Percentiles rank a stretch among this genome's conserved stretches.
Conservation (phyloP, 2,113 vertebrate species). For the Ginglymostoma cirratum region DNA sequence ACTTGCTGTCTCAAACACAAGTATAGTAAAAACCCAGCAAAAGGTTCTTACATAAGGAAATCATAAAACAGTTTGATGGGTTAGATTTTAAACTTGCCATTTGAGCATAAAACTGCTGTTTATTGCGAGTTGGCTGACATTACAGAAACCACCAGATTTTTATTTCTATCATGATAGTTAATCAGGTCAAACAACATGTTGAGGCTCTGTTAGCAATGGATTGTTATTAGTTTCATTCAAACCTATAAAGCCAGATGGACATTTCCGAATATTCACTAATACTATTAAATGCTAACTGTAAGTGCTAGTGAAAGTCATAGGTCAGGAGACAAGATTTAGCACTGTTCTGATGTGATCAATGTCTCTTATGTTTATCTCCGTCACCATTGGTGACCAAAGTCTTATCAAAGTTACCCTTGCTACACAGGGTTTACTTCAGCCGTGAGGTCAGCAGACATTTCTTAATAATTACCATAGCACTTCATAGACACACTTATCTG, state of each 20-base stretch:
- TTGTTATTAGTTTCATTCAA: neutral
- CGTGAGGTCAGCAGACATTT: slow-evolving; percentile 27
- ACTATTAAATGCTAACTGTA: neutral
- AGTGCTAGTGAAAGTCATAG: slow-evolving; percentile 35
- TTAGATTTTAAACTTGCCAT: neutral
- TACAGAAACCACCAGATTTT: neutral
- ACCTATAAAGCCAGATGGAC: neutral
- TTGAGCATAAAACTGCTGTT: neutral
- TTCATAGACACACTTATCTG: slow-evolving; percentile 35
- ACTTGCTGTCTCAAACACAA: neutral
- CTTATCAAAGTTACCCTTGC: slow-evolving; percentile 30
- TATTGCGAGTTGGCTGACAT: neutral
- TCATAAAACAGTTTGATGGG: too few species aligned
- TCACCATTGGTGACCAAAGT: slow-evolving; percentile 34
- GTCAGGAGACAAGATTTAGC: slow-evolving; percentile 30
- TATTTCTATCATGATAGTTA: neutral
- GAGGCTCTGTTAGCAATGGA: neutral
- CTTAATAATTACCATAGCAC: slow-evolving; percentile 30
- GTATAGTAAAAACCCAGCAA: neutral
- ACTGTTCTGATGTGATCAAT: slow-evolving; percentile 26
- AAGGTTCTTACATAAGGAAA: neutral
- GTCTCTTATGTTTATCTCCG: slow-evolving; percentile 25
- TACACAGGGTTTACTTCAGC: slow-evolving; percentile 21
- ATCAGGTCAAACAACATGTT: neutral
- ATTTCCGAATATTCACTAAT: neutral